Evolutionary conservation across 1,140 invertebrate genomes (phyloP).

Genomic region (Zaprionus ornatus): DNA sequence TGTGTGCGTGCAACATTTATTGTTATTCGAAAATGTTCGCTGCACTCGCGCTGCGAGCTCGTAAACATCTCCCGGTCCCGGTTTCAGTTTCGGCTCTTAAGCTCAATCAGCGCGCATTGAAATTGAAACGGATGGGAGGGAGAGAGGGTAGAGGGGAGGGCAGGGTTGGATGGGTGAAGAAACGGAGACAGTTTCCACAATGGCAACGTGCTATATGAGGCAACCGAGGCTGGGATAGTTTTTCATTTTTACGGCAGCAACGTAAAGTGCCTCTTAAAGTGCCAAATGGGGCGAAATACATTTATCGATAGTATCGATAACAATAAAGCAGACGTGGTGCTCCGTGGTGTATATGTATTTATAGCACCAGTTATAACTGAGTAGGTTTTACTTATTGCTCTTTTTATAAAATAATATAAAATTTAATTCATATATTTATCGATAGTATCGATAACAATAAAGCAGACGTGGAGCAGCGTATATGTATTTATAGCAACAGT

Average conservation of each 20-base stretch:
- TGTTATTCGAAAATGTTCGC: constrained; percentile 48
- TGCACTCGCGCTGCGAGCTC: constrained; percentile 35
- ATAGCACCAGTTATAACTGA: neutral
- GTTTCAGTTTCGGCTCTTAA: constrained; percentile 45
- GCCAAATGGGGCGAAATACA: neutral
- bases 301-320: neutral
- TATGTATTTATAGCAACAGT: neutral
- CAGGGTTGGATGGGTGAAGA: neutral
- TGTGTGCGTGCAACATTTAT: constrained; percentile 40
- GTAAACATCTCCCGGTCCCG: constrained; percentile 36
- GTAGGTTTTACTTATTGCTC: neutral
- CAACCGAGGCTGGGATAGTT: neutral
- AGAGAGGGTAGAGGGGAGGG: neutral
- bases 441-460: neutral
- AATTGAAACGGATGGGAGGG: constrained; percentile 30
- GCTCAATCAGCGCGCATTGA: constrained; percentile 49
- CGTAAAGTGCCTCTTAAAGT: neutral
- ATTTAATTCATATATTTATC: neutral
- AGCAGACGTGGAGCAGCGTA: too few species aligned
- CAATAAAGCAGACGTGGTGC: neutral
- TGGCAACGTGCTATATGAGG: constrained; percentile 17
- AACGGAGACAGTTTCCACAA: neutral
- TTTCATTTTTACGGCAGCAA: neutral
- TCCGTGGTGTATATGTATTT: neutral
- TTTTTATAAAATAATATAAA: neutral